Base-by-base conservation (phyloP, 1,140 invertebrate species). In the Nasonia giraulti region DNA sequence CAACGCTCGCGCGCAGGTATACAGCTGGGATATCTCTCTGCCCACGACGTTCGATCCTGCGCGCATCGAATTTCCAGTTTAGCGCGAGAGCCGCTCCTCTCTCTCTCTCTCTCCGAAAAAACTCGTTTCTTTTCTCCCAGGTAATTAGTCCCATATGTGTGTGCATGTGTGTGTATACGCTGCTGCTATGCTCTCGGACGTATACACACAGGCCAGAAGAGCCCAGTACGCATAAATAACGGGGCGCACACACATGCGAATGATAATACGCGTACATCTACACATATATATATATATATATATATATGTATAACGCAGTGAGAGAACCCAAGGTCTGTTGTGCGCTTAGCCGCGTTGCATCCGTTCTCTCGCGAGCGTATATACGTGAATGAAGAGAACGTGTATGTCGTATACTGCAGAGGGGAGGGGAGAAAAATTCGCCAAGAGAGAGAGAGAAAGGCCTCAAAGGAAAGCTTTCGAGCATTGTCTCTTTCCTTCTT, bases 181-280 rank as follows among this genome's bases (percentile, higher is more conserved):
- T 44, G 0, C 20, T n/a, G 5, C 27, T 2, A 1, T 27, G 27
- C 17, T 62, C 55, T 62, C 20, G 17, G 6, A 7, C 17, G 17
- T 44, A 44, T 44, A 44, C 40, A 44, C 40, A 44, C 40, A 44
- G 27, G 27, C 27, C 27, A 27, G 27, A 27, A 1, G 27, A 1
- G 27, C 1, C 27, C 8, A 44, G 7, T 44, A 20, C 62, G 76
- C 76, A 78, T 78, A 78, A 78, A 78, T 78, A 78, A 55, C 76
- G 50, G 14, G 0, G 47, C 55, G 47, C 55, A 55, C 50, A 44
- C 40, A 77, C 23, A 50, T 4, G 17, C 76, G 50, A n/a, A 66
- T 66, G 11, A 20, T 20, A 20, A 66, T n/a, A 20, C 20, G 27
- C 27, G 55, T 62, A 66, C 50, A 62, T 20, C 17, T 12, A 71